Conservation (phyloP, 1,140 invertebrate species). For the Caerostris darwini region DNA sequence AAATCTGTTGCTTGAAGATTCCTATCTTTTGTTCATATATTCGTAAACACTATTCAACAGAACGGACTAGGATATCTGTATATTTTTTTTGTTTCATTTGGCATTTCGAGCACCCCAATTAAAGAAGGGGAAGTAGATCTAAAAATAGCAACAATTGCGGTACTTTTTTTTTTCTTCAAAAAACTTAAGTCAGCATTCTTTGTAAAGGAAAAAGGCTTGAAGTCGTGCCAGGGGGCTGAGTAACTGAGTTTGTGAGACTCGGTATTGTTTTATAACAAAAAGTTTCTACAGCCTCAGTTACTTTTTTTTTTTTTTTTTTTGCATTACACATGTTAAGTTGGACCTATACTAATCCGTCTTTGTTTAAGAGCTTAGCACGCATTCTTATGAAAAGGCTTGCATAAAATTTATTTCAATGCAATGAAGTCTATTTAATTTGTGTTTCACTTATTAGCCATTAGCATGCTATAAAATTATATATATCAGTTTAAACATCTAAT, state of each 20-base stretch:
- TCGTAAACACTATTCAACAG: constrained; percentile 9
- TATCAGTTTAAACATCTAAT: too few relatives aligned
- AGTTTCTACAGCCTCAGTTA: not conserved
- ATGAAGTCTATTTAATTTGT: not conserved
- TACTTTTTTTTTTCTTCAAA: constrained; percentile 18
- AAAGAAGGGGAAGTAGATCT: constrained; percentile 62
- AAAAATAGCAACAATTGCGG: constrained; percentile 73
- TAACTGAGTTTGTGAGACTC: constrained; percentile 32
- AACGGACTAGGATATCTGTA: not conserved
- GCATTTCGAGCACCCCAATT: constrained; percentile 69
- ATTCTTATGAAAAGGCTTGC: not conserved
- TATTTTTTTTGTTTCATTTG: constrained; percentile 36
- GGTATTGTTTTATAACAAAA: constrained; percentile 71
- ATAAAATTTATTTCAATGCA: not conserved
- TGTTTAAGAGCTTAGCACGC: not conserved
- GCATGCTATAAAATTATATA: too few relatives aligned
- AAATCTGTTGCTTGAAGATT: constrained; percentile 49
- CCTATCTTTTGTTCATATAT: constrained; percentile 61
- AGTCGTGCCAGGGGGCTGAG: constrained; percentile 51
- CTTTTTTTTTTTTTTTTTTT: not conserved
- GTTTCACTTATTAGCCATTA: too few relatives aligned
- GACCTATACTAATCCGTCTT: not conserved
- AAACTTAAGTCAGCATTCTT: constrained; percentile 73
- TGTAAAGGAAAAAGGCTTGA: constrained; percentile 74
- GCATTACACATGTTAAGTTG: not conserved